Base-by-base conservation (phyloP, 2,888 invertebrate genomes). In the Penaeus monodon region DNA sequence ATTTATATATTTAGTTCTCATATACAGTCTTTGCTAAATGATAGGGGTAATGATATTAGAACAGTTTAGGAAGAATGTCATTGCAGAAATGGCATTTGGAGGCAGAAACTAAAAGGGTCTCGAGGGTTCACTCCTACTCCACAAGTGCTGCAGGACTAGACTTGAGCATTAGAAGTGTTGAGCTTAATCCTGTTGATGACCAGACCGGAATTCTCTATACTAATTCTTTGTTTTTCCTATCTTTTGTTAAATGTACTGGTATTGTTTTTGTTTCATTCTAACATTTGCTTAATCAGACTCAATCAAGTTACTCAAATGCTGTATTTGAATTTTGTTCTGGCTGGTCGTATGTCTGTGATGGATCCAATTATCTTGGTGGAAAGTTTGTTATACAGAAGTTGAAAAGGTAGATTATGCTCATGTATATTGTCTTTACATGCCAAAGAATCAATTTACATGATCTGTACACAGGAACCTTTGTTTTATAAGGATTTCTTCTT, bases 261-360 rank as follows among this genome's bases (percentile, higher is more conserved):
- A 73, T 73, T 24, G 29, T 73, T 38, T 44, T 38, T 24, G 29
- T 73, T 38, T 38, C 2, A 38, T 22, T 73, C 38, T 73, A 38
- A 73, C 38, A 38, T 73, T n/a, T 73, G 38, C 22, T 73, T 73
- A 73, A 38, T 22, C 29, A 73, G 73, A 73, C 38, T 73, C 73
- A 73, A 29, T 73, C 27, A 38, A 8, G 10, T 73, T 73, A 38
- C 22, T 38, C 33, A 73, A 33, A 73, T 73, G 73, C 57, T 57
- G 57, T 17, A 57, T 57, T 57, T 57, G 57, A 49, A 14, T 57
- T 57, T 57, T 57, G 57, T 17, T 83, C 83, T 87, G 86, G 86
- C 86, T 87, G 86, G 86, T 86, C 73, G 86, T 79, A n/a, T 83
- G 64, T 87, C 86, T 87, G 86, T 87, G 86, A 87, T 87, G 78